Evolutionary conservation across 2,888 invertebrate genomes (phyloP), one percentile per base, ranked within the genome.

Genomic region (Isoperla grammatica): DNA sequence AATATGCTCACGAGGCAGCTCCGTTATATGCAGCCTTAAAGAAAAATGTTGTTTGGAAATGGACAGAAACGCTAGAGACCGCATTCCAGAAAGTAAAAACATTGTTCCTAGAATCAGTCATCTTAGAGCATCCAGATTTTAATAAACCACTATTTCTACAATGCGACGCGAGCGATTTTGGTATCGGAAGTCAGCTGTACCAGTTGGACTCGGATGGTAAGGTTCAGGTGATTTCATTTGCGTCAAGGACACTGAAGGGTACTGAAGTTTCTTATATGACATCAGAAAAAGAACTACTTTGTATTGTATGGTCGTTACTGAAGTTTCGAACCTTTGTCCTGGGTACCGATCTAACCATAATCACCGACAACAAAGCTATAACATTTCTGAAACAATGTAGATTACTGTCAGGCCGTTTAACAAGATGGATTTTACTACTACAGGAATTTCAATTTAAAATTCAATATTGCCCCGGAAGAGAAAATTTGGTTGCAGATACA

Each of bases 341-440:
- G 15, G 22, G 40, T 12, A 15, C 42, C 3, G 45, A 42, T 23
- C 13, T 56, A 15, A 22, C 20, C 13, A 42, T 56, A 56, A 12
- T 39, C 22, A 56, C 56, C 2, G 56, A 56, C 9, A 20, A 45
- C 29, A 40, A 56, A 20, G 42, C 42, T n/a, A n/a, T 56, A 12
- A 40, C 20, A 3, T 56, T 43, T 17, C 20, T 56, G 9, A n/a
- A 11, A 8, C 13, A 42, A 12, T 42, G 56, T 12, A 56, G 29
- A 19, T 23, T 56, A 12, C 17, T 56, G 19, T 56, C 56, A 15
- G 43, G 43, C 4, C 20, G 40, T 12, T 39, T 56, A 15, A 22
- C 42, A 12, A 3, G 40, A 15, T 56, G 56, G 56, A 40, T 56
- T n/a, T 23, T 56, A 12, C 4, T 42, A 6, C 13, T 56, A 19